Evolutionary conservation across 2,888 invertebrate species (phyloP), one percentile per base, ranked within the genome.

Genomic region (Linnaemya vulpina): DNA sequence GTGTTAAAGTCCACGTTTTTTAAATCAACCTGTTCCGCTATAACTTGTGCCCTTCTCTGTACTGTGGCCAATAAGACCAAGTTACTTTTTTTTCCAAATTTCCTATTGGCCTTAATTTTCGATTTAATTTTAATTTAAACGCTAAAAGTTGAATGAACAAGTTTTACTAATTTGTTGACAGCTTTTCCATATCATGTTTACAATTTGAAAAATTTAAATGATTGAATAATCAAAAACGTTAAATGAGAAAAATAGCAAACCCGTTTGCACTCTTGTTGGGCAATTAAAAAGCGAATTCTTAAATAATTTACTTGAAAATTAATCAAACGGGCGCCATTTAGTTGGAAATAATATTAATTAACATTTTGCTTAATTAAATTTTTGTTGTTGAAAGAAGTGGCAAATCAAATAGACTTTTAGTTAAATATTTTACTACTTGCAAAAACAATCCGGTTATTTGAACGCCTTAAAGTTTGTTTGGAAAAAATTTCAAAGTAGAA

Each of bases 81-180:
- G 8, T 7, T 38, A 11, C 38, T 38, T 7, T 35, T 8, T 35
- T 5, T 35, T 35, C 35, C 2, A 53, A 55, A 73, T 51, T 74
- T 62, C 38, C 74, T 51, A 46, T 25, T 46, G 67, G 22, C 0
- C 4, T 22, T 1, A 55, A 30, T 22, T 55, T 55, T 46, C 7
- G 2, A 7, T 46, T 51, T 51, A 68, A 68, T 68, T 68, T 7
- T 11, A 10, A 77, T 15, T 38, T 38, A 68, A 17, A 60, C 7
- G 4, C 20, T 51, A 53, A 62, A 62, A 30, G 40, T 74, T 78
- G 63, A 55, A 55, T 63, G 63, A 63, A 73, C 78, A 53, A 70
- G 74, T 83, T 79, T 55, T 49, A 38, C 35, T 51, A 71, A 70
- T 51, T 76, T 67, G 79, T 76, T 65, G 70, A 79, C 75, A 79